These are phyloP conservation scores for Chrysodeixis includens DNA, from an alignment of 2,888 invertebrate species.

Conservation along the genomic window DNA sequence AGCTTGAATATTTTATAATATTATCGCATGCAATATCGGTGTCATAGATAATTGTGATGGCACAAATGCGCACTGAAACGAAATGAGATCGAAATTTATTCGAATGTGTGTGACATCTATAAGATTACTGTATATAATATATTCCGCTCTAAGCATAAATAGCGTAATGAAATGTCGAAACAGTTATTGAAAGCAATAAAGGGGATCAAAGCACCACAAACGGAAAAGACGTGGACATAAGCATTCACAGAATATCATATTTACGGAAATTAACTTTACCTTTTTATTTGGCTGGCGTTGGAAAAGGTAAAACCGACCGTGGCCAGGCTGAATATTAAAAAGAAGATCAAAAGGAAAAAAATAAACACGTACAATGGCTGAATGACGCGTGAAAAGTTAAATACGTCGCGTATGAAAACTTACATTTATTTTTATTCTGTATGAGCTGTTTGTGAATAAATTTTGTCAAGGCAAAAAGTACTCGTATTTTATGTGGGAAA, in stretches of 20 bases:
- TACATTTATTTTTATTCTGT: neutral
- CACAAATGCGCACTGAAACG: constrained; percentile 13
- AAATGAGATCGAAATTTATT: constrained; percentile 16
- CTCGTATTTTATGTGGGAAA: too few species aligned
- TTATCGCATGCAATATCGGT: constrained; percentile 6
- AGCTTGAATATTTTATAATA: neutral
- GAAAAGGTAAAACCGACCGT: neutral
- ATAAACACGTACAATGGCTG: constrained; percentile 1
- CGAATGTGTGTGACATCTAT: neutral
- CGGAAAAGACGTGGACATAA: constrained; percentile 1
- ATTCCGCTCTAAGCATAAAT: neutral
- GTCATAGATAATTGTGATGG: constrained; percentile 20
- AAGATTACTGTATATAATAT: neutral
- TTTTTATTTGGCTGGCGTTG: neutral
- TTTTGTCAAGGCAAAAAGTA: too few species aligned
- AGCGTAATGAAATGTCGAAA: neutral
- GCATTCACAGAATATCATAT: constrained; percentile 1
- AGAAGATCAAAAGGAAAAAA: constrained; percentile 3
- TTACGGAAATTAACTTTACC: constrained; percentile 4
- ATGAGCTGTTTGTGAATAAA: too few species aligned
- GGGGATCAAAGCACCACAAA: constrained; percentile 1
- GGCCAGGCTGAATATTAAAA: constrained; percentile 1
- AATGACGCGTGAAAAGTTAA: neutral
- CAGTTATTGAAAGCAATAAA: neutral
- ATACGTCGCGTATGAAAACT: too few species aligned